These are phyloP conservation scores for Salminus brasiliensis DNA, from an alignment of 2,113 vertebrate genomes.

Conservation along the genomic window DNA sequence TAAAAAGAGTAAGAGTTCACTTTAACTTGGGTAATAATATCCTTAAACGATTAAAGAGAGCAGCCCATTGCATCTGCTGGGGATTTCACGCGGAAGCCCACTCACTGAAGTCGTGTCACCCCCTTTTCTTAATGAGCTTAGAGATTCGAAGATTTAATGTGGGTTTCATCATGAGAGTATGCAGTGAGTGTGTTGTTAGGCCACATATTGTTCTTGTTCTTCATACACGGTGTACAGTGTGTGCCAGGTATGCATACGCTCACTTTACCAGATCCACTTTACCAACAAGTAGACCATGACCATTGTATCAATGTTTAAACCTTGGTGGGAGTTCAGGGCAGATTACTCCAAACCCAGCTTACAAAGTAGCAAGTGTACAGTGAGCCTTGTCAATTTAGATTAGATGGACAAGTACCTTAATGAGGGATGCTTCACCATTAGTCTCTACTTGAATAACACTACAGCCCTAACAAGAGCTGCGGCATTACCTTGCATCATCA, in stretches of 20 bases:
- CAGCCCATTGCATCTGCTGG: not conserved
- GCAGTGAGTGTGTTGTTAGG: not conserved
- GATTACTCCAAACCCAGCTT: not conserved
- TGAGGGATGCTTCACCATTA: slow-evolving; percentile 17
- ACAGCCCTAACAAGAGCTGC: too few species aligned
- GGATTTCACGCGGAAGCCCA: not conserved
- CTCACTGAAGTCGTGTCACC: not conserved
- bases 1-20: not conserved
- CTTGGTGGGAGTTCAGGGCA: not conserved
- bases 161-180: slow-evolving; percentile 11
- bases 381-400: slow-evolving; percentile 19
- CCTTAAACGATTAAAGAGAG: not conserved
- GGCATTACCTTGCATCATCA: too few species aligned
- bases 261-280: not conserved
- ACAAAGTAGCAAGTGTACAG: not conserved
- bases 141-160: slow-evolving; percentile 42
- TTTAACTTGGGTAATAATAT: not conserved
- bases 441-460: not conserved
- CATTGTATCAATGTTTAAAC: not conserved
- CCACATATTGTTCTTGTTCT: not conserved
- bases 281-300: not conserved
- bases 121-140: slow-evolving; percentile 40
- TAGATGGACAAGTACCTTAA: slow-evolving; percentile 32
- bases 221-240: not conserved
- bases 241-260: too few species aligned